Evolutionary conservation across 2,888 invertebrate species (phyloP).

Genomic region (Synanthedon formicaeformis): DNA sequence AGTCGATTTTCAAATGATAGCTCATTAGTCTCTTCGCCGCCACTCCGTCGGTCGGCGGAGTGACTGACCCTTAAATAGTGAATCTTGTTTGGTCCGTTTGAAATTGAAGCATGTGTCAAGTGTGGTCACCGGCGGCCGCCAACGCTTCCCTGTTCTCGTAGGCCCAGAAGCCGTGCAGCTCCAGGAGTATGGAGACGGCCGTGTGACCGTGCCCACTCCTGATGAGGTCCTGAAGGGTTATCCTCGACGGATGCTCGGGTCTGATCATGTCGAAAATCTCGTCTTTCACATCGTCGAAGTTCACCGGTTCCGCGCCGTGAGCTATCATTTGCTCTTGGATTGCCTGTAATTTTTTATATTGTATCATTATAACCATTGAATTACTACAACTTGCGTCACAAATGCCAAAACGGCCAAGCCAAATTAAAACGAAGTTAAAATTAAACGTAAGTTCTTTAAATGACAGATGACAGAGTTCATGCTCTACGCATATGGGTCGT

Average conservation of each 20-base stretch:
- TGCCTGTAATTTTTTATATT: constrained; percentile 64
- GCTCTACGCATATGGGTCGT: too few relatives aligned
- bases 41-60: too few relatives aligned
- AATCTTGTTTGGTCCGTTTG: not conserved
- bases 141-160: constrained; percentile 93
- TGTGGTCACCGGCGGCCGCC: constrained; percentile 76
- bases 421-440: too few relatives aligned
- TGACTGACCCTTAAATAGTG: too few relatives aligned
- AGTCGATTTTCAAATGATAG: too few relatives aligned
- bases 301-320: constrained; percentile 90
- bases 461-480: too few relatives aligned
- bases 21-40: too few relatives aligned
- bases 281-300: constrained; percentile 95
- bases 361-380: not conserved
- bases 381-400: too few relatives aligned
- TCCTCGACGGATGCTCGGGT: constrained; percentile 84
- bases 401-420: too few relatives aligned
- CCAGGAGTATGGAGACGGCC: constrained; percentile 92
- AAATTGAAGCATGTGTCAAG: constrained; percentile 13
- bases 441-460: too few relatives aligned
- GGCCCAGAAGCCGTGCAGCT: constrained; percentile 96
- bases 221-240: constrained; percentile 88
- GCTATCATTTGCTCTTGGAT: constrained; percentile 91
- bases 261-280: constrained; percentile 99
- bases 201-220: constrained; percentile 92